Evolutionary conservation across 2,113 vertebrate genomes (phyloP).

Genomic region (Varanus komodoensis): DNA sequence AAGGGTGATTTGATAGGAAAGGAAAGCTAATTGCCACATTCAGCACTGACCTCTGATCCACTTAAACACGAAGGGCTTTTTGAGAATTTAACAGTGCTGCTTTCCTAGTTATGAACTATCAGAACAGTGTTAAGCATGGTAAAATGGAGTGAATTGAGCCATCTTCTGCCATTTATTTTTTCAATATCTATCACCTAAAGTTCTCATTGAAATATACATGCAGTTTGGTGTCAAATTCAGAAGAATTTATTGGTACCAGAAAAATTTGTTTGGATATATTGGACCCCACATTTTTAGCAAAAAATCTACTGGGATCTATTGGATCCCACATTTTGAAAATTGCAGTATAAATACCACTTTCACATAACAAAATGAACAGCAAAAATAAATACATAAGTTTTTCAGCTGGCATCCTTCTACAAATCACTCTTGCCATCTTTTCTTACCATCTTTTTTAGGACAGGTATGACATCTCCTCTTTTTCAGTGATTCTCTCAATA

Average conservation of each 20-base stretch:
- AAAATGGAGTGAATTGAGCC: neutral
- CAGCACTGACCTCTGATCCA: neutral
- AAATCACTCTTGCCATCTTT: too few species aligned
- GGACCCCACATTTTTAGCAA: neutral
- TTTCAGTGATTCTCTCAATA: neutral
- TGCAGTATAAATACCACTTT: neutral
- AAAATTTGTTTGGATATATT: neutral
- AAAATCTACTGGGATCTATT: neutral
- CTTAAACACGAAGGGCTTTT: neutral
- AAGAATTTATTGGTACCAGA: neutral
- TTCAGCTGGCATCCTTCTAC: neutral
- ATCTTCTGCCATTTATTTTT: too few species aligned
- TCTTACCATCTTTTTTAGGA: neutral
- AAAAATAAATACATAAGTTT: neutral
- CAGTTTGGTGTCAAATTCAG: neutral
- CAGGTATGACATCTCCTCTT: neutral
- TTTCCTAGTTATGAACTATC: neutral
- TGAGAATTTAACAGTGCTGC: neutral
- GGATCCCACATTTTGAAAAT: neutral
- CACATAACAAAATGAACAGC: neutral
- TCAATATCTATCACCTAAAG: too few species aligned
- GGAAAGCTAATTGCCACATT: neutral
- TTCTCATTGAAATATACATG: neutral
- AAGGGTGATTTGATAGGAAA: neutral
- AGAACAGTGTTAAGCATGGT: neutral